Evolutionary conservation across 2,888 invertebrate genomes (phyloP).

Genomic region (Philonicus albiceps): DNA sequence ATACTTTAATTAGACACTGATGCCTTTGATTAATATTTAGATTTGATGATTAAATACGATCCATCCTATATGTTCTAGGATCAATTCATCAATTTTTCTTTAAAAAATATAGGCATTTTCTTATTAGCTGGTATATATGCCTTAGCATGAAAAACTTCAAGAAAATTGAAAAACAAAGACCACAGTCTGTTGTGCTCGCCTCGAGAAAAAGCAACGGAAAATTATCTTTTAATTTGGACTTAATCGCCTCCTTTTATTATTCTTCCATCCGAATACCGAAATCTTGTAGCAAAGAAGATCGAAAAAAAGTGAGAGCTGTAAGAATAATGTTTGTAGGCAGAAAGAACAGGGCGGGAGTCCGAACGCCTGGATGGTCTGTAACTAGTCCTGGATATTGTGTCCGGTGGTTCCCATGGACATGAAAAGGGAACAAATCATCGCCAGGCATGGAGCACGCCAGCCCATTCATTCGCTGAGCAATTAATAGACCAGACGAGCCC

Average conservation of each 20-base stretch:
- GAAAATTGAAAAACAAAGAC: neutral
- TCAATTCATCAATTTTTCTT: too few relatives aligned
- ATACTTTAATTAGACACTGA: too few relatives aligned
- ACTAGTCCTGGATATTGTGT: neutral
- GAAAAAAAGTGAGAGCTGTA: neutral
- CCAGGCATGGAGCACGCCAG: conserved; percentile 32
- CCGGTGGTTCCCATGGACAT: neutral
- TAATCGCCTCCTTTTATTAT: conserved; percentile 3
- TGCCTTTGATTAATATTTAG: too few relatives aligned
- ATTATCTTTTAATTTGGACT: conserved; percentile 10
- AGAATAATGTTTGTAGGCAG: conserved; percentile 20
- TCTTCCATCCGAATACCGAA: neutral
- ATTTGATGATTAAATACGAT: too few relatives aligned
- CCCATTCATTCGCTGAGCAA: conserved; percentile 46
- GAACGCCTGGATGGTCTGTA: neutral
- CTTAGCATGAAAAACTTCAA: neutral
- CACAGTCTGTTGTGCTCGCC: neutral
- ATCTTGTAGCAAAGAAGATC: neutral
- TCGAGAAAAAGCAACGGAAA: neutral
- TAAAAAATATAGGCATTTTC: too few relatives aligned
- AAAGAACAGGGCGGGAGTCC: neutral
- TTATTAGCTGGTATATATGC: neutral
- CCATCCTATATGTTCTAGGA: too few relatives aligned
- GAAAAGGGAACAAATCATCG: conserved; percentile 15
- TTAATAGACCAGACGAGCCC: conserved; percentile 48